These are phyloP conservation scores for Pampus argenteus DNA, from an alignment of 2,797 vertebrate species.

Conservation along the genomic window DNA sequence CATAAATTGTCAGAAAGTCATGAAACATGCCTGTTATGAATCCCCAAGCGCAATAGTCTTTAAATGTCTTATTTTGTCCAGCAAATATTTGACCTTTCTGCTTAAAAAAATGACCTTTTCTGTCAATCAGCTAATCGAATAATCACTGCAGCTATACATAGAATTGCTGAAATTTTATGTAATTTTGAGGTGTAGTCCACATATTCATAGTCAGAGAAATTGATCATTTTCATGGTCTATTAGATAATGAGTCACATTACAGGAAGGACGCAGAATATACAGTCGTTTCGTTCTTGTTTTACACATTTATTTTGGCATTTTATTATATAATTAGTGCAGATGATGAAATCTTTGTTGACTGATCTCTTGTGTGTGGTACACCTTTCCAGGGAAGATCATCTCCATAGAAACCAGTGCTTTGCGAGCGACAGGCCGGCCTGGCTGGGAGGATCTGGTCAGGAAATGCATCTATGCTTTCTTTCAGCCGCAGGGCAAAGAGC, in stretches of 20 bases:
- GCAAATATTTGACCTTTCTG: too few relatives aligned
- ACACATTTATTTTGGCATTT: not conserved
- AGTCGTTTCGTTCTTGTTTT: too few relatives aligned
- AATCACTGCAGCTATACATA: too few relatives aligned
- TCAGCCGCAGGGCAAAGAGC: slow-evolving; percentile 95
- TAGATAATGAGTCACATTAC: too few relatives aligned
- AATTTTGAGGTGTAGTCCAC: not conserved
- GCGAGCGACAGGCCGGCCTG: slow-evolving; percentile 92
- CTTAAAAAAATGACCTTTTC: too few relatives aligned
- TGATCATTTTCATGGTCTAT: not conserved
- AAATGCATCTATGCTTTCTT: slow-evolving; percentile 99
- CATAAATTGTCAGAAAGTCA: too few relatives aligned
- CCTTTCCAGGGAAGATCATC: slow-evolving; percentile 94
- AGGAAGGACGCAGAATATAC: not conserved
- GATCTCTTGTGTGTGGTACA: slow-evolving; percentile 27
- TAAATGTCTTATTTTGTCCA: too few relatives aligned
- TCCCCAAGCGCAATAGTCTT: too few relatives aligned
- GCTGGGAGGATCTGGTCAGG: slow-evolving; percentile 97
- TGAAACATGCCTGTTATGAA: too few relatives aligned
- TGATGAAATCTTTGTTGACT: slow-evolving; percentile 28
- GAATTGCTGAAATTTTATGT: not conserved
- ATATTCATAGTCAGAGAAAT: not conserved
- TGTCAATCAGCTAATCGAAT: too few relatives aligned
- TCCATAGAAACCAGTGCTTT: slow-evolving; percentile 96
- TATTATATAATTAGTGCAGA: too few relatives aligned